Conservation (phyloP, 2,888 invertebrate species). For the Apocheima hispidaria region DNA sequence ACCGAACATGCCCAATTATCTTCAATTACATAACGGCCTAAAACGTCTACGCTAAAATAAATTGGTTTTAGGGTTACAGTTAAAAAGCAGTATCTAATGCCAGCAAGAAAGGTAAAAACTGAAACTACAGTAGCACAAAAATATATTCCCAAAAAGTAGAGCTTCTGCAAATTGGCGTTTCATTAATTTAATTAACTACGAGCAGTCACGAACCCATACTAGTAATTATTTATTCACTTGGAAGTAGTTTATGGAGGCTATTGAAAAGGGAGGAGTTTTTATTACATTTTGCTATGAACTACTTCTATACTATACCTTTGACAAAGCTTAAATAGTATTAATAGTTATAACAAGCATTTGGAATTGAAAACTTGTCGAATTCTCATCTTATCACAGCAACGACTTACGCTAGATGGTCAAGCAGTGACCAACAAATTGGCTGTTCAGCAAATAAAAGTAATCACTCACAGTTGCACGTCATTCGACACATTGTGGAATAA, state of each 20-base stretch:
- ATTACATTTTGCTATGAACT: conserved; percentile 8
- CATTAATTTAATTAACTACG: conserved; percentile 67
- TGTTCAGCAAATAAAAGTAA: conserved; percentile 4
- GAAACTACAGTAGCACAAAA: not conserved
- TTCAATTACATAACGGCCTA: too few relatives aligned
- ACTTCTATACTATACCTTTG: not conserved
- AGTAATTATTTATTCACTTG: conserved; percentile 37
- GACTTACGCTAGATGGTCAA: not conserved
- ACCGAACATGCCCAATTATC: too few relatives aligned
- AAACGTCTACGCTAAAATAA: too few relatives aligned
- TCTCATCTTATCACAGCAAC: not conserved
- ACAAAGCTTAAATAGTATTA: not conserved
- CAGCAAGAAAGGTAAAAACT: not conserved
- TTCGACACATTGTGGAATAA: conserved; percentile 11
- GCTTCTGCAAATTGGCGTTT: conserved; percentile 59
- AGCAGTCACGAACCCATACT: conserved; percentile 62
- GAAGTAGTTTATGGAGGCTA: conserved; percentile 36
- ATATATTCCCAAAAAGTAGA: conserved; percentile 41
- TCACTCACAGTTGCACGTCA: conserved; percentile 12
- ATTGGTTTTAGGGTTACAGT: too few relatives aligned
- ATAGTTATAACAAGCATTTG: not conserved
- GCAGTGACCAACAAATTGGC: not conserved
- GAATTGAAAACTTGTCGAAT: not conserved
- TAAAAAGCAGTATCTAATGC: not conserved
- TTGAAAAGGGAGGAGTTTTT: conserved; percentile 36